A percentile compares a stretch with the other conserved stretches of the same genome.
These are phyloP conservation scores for Nomada flava DNA, from an alignment of 2,888 invertebrate species.

Conservation along the genomic window DNA sequence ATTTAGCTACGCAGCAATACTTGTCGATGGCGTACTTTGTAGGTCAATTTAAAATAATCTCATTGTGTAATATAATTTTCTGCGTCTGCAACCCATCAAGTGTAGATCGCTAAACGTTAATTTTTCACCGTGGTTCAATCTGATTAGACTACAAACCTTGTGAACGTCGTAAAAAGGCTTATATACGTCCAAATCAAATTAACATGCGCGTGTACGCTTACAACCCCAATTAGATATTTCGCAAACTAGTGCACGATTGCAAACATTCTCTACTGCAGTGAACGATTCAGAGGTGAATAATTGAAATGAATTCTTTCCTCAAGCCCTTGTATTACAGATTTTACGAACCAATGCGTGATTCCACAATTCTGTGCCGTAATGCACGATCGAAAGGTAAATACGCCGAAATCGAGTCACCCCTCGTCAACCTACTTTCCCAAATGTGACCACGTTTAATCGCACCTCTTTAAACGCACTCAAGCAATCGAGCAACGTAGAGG, in stretches of 20 bases:
- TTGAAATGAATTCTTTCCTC: not conserved
- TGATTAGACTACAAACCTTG: too few species aligned
- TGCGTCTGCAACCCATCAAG: too few species aligned
- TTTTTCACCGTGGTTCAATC: too few species aligned
- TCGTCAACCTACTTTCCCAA: slow-evolving; percentile 20
- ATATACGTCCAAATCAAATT: too few species aligned
- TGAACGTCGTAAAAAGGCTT: too few species aligned
- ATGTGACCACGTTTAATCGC: slow-evolving; percentile 4
- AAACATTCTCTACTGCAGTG: not conserved
- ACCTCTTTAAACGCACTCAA: slow-evolving; percentile 8
- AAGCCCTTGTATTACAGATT: not conserved
- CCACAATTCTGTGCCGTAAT: not conserved
- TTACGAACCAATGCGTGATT: not conserved
- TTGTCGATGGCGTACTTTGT: not conserved
- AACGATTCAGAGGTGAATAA: not conserved
- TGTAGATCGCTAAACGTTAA: too few species aligned
- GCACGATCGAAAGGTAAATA: not conserved
- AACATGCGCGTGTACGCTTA: too few species aligned
- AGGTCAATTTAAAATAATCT: not conserved
- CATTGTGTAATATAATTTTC: too few species aligned
- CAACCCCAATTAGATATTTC: too few species aligned
- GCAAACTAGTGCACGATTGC: too few species aligned
- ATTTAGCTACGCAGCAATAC: slow-evolving; percentile 2
- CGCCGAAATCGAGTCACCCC: not conserved
- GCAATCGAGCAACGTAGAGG: slow-evolving; percentile 3